Percentiles rank a stretch among this genome's conserved stretches.
Evolutionary conservation across 2,888 invertebrate genomes (phyloP).

Genomic region (Eristalinus sepulchralis): DNA sequence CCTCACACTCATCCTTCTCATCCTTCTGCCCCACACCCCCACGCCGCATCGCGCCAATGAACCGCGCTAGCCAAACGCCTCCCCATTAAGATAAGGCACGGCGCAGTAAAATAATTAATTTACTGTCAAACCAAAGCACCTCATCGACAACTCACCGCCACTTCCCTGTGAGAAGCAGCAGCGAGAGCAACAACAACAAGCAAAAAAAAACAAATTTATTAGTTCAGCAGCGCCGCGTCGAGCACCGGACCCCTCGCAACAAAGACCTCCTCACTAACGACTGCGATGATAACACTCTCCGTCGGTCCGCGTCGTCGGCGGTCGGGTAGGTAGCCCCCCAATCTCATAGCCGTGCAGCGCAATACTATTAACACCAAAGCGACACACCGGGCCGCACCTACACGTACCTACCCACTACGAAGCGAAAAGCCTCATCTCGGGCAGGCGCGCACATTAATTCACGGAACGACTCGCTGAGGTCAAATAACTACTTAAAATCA

Average conservation of each 20-base stretch:
- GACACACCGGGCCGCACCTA: slow-evolving; percentile 49
- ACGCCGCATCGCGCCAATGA: background rate
- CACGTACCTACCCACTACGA: background rate
- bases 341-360: background rate
- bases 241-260: background rate
- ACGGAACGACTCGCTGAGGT: slow-evolving; percentile 68
- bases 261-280: slow-evolving; percentile 11
- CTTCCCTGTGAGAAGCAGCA: background rate
- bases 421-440: slow-evolving; percentile 48
- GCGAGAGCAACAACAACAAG: background rate
- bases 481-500: slow-evolving; percentile 72
- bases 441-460: slow-evolving; percentile 52
- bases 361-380: background rate
- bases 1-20: background rate
- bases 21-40: background rate
- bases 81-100: slow-evolving; percentile 7
- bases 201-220: slow-evolving; percentile 35
- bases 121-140: slow-evolving; percentile 28
- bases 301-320: background rate
- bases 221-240: slow-evolving; percentile 17
- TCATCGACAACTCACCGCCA: slow-evolving; percentile 15
- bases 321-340: background rate
- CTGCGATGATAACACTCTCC: background rate
- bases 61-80: background rate
- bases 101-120: slow-evolving; percentile 35